These are phyloP conservation scores for Hypomesus transpacificus DNA, from an alignment of 2,113 vertebrate genomes.

Conservation along the genomic window DNA sequence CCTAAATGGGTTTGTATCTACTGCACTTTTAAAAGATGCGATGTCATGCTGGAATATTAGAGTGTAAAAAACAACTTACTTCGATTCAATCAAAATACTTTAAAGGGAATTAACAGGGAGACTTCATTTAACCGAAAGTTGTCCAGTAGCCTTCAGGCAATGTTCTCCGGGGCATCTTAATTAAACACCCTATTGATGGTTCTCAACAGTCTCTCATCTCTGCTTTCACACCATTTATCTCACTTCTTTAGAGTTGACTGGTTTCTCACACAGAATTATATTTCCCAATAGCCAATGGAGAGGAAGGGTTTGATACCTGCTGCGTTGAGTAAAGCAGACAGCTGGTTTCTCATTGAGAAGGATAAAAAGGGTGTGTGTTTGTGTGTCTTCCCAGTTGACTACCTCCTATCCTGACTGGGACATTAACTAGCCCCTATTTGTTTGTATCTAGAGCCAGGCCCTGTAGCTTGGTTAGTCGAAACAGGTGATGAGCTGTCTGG, in stretches of 20 bases:
- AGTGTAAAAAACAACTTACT: not conserved
- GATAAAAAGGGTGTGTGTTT: conserved; percentile 39
- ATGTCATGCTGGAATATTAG: conserved; percentile 10
- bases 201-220: conserved; percentile 50
- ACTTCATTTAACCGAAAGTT: conserved; percentile 35
- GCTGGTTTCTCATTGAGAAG: conserved; percentile 39
- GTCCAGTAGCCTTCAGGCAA: conserved; percentile 37
- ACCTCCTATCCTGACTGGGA: conserved; percentile 25
- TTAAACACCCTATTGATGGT: conserved; percentile 38
- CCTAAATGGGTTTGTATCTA: too few species aligned
- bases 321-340: conserved; percentile 51
- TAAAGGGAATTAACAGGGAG: conserved; percentile 18
- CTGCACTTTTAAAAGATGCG: too few species aligned
- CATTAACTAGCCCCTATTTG: conserved; percentile 4
- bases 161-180: conserved; percentile 43
- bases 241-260: conserved; percentile 52
- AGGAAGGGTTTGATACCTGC: conserved; percentile 49
- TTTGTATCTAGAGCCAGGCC: conserved; percentile 23
- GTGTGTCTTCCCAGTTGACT: conserved; percentile 34
- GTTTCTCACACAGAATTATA: conserved; percentile 49
- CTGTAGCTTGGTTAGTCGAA: conserved; percentile 31
- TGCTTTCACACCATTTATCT: conserved; percentile 55
- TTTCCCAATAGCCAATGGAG: conserved; percentile 33
- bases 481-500: conserved; percentile 19
- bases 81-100: not conserved